Percentiles rank a stretch among this genome's conserved stretches.
Conservation (phyloP, 2,888 invertebrate genomes). For the Prionchulus punctatus region DNA sequence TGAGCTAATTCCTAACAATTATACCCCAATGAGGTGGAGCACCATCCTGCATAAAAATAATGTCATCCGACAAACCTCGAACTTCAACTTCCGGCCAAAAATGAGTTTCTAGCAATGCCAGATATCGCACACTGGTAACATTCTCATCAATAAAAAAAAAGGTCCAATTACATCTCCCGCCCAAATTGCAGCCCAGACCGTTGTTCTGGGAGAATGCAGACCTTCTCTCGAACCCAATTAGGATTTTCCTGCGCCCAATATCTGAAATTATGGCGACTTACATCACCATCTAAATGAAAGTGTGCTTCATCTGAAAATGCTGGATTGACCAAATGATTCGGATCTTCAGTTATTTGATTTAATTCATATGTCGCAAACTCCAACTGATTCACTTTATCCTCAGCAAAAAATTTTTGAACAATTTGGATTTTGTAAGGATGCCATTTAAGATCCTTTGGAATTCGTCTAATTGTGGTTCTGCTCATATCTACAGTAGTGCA, state of each 20-base stretch:
- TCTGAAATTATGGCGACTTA: not conserved
- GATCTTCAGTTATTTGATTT: not conserved
- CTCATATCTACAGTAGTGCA: not conserved
- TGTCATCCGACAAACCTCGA: constrained; percentile 7
- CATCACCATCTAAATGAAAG: not conserved
- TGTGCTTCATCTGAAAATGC: not conserved
- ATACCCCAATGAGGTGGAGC: constrained; percentile 15
- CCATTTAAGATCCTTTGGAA: not conserved
- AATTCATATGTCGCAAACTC: not conserved
- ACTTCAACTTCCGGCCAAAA: not conserved
- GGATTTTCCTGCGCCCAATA: not conserved
- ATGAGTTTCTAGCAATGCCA: not conserved
- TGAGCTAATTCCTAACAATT: constrained; percentile 10
- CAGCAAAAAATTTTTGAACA: not conserved
- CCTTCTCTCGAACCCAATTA: not conserved
- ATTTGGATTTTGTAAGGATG: not conserved
- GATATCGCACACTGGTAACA: not conserved
- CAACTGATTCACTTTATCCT: not conserved
- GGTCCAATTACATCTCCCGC: not conserved
- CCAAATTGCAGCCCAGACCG: not conserved
- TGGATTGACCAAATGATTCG: not conserved
- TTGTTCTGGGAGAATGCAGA: not conserved
- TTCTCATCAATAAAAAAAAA: not conserved
- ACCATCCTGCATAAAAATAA: constrained; percentile 16
- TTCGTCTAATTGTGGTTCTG: not conserved